A percentile compares a stretch with the other conserved stretches of the same genome.
These are phyloP conservation scores for Exephanes ischioxanthus DNA, from an alignment of 2,888 invertebrate genomes.

Conservation along the genomic window DNA sequence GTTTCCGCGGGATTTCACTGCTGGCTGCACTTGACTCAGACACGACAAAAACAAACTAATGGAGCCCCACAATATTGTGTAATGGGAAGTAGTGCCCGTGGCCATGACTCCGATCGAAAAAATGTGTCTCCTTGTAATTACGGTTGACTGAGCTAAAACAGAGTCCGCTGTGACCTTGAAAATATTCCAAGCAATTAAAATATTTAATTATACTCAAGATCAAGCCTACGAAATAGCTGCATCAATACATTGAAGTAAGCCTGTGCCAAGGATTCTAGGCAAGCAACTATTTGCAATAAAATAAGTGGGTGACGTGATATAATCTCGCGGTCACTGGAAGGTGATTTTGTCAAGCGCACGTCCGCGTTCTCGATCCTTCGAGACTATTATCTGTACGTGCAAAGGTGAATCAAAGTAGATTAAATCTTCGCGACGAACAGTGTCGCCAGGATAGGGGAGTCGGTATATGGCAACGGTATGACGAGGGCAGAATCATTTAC, in stretches of 20 bases:
- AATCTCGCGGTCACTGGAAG: background rate
- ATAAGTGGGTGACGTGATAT: slow-evolving; percentile 4
- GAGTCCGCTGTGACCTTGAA: background rate
- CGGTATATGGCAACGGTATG: background rate
- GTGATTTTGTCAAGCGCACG: slow-evolving; percentile 10
- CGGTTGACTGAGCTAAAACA: background rate
- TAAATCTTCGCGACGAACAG: background rate
- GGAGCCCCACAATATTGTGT: background rate
- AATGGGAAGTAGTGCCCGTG: background rate
- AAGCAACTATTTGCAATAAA: background rate
- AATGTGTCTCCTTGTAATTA: slow-evolving; percentile 9
- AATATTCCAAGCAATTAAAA: slow-evolving; percentile 11
- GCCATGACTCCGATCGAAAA: background rate
- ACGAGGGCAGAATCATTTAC: slow-evolving; percentile 29
- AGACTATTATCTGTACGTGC: slow-evolving; percentile 13
- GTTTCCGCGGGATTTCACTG: background rate
- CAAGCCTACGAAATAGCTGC: background rate
- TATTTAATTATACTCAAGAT: background rate
- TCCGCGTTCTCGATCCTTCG: background rate
- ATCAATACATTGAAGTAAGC: background rate
- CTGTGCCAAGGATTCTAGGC: background rate
- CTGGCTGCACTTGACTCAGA: slow-evolving; percentile 7
- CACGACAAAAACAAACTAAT: background rate
- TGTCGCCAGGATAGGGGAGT: background rate
- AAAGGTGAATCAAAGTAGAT: slow-evolving; percentile 4